phyloP scores from a whole-genome alignment of 2,113 vertebrate species.

The Hydrochoerus hydrochaeris region DNA sequence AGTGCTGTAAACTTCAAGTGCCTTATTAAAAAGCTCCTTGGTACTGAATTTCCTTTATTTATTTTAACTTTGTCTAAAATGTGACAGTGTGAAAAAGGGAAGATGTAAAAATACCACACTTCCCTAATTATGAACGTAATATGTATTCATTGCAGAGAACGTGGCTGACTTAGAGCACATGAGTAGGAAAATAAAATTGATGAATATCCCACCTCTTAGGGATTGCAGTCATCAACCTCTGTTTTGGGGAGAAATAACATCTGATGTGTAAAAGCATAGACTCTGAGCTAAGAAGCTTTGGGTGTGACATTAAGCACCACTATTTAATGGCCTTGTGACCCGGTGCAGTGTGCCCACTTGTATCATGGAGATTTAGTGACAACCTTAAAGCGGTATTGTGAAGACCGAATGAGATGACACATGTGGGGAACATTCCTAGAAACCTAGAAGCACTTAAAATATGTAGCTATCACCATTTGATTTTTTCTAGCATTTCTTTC shows the following conservation, averaged over 20 bases:
- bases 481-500: background rate
- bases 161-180: background rate
- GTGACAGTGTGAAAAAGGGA: background rate
- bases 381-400: background rate
- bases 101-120: background rate
- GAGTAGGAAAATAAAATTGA: background rate
- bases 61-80: constrained; percentile 13
- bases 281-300: no score
- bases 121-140: background rate
- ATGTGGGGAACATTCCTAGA: rapidly evolving
- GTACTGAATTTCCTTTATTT: background rate
- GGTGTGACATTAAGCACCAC: background rate
- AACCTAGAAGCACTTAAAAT: no score
- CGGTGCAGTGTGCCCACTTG: rapidly evolving
- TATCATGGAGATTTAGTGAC: background rate
- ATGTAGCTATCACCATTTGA: background rate
- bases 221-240: background rate
- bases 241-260: background rate
- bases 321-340: background rate
- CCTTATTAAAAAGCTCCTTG: background rate
- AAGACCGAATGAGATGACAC: background rate
- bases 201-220: background rate
- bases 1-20: background rate
- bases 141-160: background rate
- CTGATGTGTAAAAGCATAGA: background rate